Evolutionary conservation across 2,797 vertebrate species (phyloP).

Genomic region (Sebastes steindachneri): DNA sequence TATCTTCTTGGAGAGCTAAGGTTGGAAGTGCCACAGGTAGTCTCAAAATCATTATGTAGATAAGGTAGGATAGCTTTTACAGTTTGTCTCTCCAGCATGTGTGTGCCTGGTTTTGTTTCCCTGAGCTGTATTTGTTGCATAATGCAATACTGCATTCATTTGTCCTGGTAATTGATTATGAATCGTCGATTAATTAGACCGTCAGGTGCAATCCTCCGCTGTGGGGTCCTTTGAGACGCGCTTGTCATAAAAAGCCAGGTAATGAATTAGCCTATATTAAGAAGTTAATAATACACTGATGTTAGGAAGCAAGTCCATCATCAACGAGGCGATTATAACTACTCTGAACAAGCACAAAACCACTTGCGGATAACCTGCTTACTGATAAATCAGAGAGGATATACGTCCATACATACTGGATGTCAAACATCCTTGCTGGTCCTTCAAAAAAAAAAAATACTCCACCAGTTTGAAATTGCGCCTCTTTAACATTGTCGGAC

Average conservation of each 20-base stretch:
- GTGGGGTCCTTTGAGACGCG: constrained; percentile 21
- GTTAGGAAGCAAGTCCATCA: neutral
- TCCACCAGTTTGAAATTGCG: neutral
- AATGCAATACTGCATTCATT: constrained; percentile 40
- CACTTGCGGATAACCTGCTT: neutral
- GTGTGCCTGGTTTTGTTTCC: constrained; percentile 1
- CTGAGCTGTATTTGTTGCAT: constrained; percentile 4
- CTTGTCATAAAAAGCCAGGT: constrained; percentile 25
- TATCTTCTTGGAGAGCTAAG: neutral
- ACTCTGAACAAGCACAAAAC: neutral
- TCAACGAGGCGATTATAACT: neutral
- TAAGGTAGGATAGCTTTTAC: neutral
- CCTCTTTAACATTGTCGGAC: neutral
- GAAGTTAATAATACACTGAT: constrained; percentile 10
- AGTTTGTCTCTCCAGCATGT: neutral
- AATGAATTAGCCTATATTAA: constrained; percentile 40
- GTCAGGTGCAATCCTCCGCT: constrained; percentile 12
- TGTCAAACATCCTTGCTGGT: neutral
- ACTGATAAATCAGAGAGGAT: neutral
- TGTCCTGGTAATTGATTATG: constrained; percentile 23
- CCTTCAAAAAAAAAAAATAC: neutral
- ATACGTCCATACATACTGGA: too few relatives aligned
- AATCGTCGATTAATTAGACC: constrained; percentile 50
- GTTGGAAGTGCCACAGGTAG: neutral
- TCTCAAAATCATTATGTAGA: neutral